Base-by-base conservation (phyloP, 2,797 vertebrate genomes). In the Coilia nasus region DNA sequence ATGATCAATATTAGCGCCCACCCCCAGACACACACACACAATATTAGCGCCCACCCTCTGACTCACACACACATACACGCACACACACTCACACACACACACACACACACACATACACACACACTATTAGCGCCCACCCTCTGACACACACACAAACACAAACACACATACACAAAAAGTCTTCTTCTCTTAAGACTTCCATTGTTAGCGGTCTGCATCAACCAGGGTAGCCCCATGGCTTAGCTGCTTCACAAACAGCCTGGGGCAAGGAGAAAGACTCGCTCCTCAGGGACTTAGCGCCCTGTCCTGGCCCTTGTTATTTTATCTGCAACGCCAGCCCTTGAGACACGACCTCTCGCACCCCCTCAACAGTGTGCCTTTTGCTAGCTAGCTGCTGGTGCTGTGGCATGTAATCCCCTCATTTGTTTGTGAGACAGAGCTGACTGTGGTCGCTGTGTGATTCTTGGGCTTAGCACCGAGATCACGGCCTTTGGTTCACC, bases 211-310 rank as follows among this genome's bases (percentile, higher is more conserved):
- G 2, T 1, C 50, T 44, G 71, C 31, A 41, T 44, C 35, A 75
- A 31, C 31, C 17, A 17, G 15, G 17, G 25, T 28, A 41, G 71
- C 19, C 71, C 81, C 21, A 57, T 83, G 10, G 81, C 89, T 95
- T 95, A 96, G 95, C 94, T 94, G 88, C 90, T 95, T 90, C 88
- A 92, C 94, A 95, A 96, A 96, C 94, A 96, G 85, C 85, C 83
- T 89, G 85, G 86, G 56, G 81, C 15, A 84, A 85, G 82, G 88
- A 71, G 88, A 88, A 89, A 87, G 84, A 83, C 87, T 85, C 80
- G 44, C 75, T 78, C 84, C 78, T 82, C 62, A 83, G 86, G 64
- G 78, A 83, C 85, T 82, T 60, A 59, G 82, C 17, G 60, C 75
- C 28, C 57, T 54, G 81, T 83, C 83, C 80, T 31, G 54, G 81